Percentiles rank a stretch among this genome's conserved stretches.
phyloP scores from a whole-genome alignment of 2,797 vertebrate genomes.

The Semaprochilodus insignis region DNA sequence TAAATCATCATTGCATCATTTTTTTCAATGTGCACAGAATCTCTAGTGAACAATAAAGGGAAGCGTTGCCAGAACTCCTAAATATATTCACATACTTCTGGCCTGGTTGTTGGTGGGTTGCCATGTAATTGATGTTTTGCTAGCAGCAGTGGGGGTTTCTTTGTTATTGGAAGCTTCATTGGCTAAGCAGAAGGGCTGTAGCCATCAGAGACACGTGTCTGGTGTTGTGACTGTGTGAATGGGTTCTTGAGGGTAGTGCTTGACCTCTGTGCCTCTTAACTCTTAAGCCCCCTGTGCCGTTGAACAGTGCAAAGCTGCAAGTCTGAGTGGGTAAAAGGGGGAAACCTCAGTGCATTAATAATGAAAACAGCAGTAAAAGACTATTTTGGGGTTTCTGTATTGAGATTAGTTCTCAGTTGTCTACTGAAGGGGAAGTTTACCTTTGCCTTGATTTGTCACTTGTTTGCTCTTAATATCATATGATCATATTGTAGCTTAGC shows the following conservation, averaged over 20 bases:
- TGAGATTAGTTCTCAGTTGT: neutral
- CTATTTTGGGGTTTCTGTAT: neutral
- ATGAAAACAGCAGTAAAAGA: neutral
- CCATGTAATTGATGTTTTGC: neutral
- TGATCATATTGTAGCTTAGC: too few species aligned
- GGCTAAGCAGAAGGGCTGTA: neutral
- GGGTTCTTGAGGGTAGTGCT: constrained; percentile 28
- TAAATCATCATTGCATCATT: too few species aligned
- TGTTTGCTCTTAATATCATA: too few species aligned
- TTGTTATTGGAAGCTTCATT: constrained; percentile 24
- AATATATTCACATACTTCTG: too few species aligned
- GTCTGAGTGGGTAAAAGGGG: neutral
- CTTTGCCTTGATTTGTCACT: neutral
- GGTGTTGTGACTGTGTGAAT: constrained; percentile 44
- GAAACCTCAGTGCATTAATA: neutral
- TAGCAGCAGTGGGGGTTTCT: neutral
- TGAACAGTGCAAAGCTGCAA: neutral
- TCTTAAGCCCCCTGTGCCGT: neutral
- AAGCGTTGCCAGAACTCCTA: too few species aligned
- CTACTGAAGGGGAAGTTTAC: neutral
- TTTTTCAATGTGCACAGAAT: too few species aligned
- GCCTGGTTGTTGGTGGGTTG: too few species aligned
- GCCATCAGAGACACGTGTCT: constrained; percentile 27
- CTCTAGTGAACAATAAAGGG: too few species aligned
- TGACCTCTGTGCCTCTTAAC: constrained; percentile 24